Evolutionary conservation across 2,888 invertebrate genomes (phyloP), one percentile per base, ranked within the genome.

Genomic region (Amblyjoppa fuscipennis): DNA sequence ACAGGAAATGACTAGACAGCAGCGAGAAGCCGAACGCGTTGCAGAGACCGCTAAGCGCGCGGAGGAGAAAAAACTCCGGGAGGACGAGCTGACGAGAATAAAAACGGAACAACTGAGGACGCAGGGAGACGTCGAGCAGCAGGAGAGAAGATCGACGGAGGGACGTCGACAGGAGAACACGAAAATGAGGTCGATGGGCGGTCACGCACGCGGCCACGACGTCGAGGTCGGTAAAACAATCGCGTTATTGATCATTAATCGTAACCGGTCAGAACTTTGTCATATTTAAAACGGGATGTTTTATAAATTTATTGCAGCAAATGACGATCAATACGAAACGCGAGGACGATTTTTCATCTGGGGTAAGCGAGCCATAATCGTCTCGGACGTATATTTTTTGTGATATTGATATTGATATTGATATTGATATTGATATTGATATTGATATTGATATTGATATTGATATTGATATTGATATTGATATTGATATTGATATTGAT

Each of bases 131-230:
- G 87, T 90, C 34, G 92, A 92, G 81, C 92, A 92, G 93, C 87
- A 95, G 89, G 90, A 95, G 61, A 91, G 91, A 73, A 90, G 91
- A 69, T 89, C 86, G 31, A 89, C 86, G 34, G 93, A 93, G 77
- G 93, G 83, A 89, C 90, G 92, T 20, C 89, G 91, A 25, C 93
- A 94, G n/a, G 94, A 95, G 86, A 95, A 95, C 34, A 94, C 93
- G 85, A 95, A 96, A 90, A 96, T 96, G 88, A 95, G 96, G 85
- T 95, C 95, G 82, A 95, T 96, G 89, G 96, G 96, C 90, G 96
- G 95, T 91, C 96, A 96, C 92, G 95, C 96, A 85, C 96, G 96
- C 80, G 96, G 96, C 87, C 96, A 96, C 92, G 96, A 97, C 95
- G 96, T 96, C 94, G 92, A 92, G 85, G 59, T 79, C 28, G 9